Evolutionary conservation across 2,888 invertebrate species (phyloP), one percentile per base, ranked within the genome.

Genomic region (Acronicta aceris): DNA sequence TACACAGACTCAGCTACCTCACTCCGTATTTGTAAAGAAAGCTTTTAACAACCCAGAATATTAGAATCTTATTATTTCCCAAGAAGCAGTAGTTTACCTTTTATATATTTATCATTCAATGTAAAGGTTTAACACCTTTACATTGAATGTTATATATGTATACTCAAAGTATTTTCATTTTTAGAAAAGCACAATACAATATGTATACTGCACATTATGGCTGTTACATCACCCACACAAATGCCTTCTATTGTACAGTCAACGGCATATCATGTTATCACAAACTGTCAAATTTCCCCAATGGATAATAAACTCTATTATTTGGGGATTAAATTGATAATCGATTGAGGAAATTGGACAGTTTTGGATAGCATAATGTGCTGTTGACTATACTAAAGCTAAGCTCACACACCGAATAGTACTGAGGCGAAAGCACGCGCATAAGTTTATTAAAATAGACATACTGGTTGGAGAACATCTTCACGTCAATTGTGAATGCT

Each of bases 171-270:
- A 53, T 16, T 43, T 47, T 47, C 7, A 46, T 73, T 59, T 53
- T 51, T 58, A 59, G n/a, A 65, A 69, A 72, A 79, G 76, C 82
- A 81, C 61, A 75, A 68, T 58, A 62, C 47, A 62, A 7, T 49
- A 48, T 46, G 49, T 55, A 63, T 64, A 78, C 76, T 82, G 79
- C 81, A 82, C 79, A 89, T 90, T 93, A 94, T 94, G 94, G 94
- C 93, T 85, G 94, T 94, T 93, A 94, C 94, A 94, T 93, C 86
- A 92, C 92, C 91, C 89, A 87, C 83, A 85, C 79, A 85, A 85
- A 85, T 83, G 82, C 81, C 76, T 85, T 69, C 60, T 69, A 70
- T 67, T 69, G 60, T 73, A n/a, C n/a, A n/a, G n/a, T n/a, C n/a
- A n/a, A n/a, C n/a, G n/a, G n/a, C n/a, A n/a, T n/a, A n/a, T n/a